Percentiles rank a stretch among this genome's conserved stretches.
Evolutionary conservation across 2,888 invertebrate species (phyloP).

Genomic region (Lithophane semibrunnea): DNA sequence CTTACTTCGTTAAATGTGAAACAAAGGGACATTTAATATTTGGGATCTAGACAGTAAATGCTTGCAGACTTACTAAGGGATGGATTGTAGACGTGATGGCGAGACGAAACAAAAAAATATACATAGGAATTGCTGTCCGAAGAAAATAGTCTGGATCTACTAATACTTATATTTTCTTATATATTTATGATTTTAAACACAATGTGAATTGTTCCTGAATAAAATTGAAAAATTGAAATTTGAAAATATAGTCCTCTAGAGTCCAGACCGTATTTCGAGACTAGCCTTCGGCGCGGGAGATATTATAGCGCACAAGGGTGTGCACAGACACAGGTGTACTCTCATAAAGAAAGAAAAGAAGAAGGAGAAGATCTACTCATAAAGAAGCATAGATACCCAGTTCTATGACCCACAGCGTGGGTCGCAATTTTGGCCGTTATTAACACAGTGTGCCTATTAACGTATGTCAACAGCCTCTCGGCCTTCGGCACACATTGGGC

Average conservation of each 20-base stretch:
- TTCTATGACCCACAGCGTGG: conserved; percentile 16
- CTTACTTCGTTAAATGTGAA: not conserved
- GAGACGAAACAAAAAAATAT: conserved; percentile 1
- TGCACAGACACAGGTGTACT: too few relatives aligned
- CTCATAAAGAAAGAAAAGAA: too few relatives aligned
- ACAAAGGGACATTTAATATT: conserved; percentile 8
- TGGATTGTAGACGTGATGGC: not conserved
- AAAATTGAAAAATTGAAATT: too few relatives aligned
- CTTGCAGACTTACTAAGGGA: conserved; percentile 3
- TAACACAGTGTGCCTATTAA: conserved; percentile 32
- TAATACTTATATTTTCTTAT: not conserved
- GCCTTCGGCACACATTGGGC: conserved; percentile 38
- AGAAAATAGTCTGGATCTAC: not conserved
- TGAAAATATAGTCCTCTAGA: too few relatives aligned
- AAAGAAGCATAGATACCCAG: not conserved
- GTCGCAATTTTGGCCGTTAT: conserved; percentile 44
- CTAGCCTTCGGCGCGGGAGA: too few relatives aligned
- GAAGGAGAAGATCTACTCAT: not conserved
- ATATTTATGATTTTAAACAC: too few relatives aligned
- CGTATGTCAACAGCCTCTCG: conserved; percentile 49
- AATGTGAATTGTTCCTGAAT: too few relatives aligned
- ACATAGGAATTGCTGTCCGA: not conserved
- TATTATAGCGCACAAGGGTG: too few relatives aligned
- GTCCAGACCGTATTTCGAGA: too few relatives aligned
- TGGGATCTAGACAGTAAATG: not conserved